Evolutionary conservation across 2,888 invertebrate species (phyloP), one percentile per base, ranked within the genome.

Genomic region (Ochropleura leucogaster): DNA sequence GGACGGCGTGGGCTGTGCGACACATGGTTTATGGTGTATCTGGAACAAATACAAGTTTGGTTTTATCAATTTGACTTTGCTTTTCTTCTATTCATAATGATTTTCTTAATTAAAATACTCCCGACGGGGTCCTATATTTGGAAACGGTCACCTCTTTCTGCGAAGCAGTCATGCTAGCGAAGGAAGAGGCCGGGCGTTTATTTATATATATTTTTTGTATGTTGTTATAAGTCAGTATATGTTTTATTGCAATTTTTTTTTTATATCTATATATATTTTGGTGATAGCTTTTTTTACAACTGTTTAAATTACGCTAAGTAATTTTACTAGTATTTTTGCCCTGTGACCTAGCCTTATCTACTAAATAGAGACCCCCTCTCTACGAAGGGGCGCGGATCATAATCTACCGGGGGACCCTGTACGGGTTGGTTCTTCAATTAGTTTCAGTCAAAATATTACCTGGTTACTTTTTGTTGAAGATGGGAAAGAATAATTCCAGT

Each of bases 1-100:
- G 70, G 9, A 95, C 0, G 4, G 94, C 90, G 87, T 94, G 94
- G 53, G 92, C 88, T 49, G 95, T 94, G 40, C 94, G 94, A 93
- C 95, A 95, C 95, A 95, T 95, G 68, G 85, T 91, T 86, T 57
- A 80, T 55, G 40, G 46, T 70, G 82, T 74, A 85, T 78, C 92
- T 93, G 90, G 1, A 88, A 91, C 53, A 76, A 49, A 70, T 7
- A 46, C 1, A 60, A 30, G 30, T 30, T 30, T 30, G 30, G 30
- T 30, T 30, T 30, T 30, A 30, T 30, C 30, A 30, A 30, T 30
- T 30, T 30, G 30, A 30, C 30, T 30, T 30, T 30, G 30, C 3
- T 30, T 30, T 30, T 30, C 3, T 30, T 30, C n/a, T n/a, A n/a
- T 30, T 30, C 30, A 30, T 2, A 30, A 30, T 30, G 1, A 1